Base-by-base conservation (phyloP, 1,140 invertebrate species). In the Tribolium castaneum region DNA sequence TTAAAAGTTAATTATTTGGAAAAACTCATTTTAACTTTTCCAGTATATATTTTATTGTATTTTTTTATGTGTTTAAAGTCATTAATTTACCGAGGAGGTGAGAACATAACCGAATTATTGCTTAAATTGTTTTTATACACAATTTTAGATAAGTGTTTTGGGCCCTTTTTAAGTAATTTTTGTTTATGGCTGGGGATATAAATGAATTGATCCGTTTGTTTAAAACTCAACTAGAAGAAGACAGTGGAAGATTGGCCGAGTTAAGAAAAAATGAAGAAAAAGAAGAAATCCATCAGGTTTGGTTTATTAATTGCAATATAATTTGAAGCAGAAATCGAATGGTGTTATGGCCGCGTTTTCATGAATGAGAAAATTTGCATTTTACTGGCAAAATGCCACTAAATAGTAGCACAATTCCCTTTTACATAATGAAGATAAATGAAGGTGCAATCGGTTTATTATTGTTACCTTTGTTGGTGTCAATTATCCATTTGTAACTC, bases 121-220 rank as follows among this genome's bases (percentile, higher is more conserved):
- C 1, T 30, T 30, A 30, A 4, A 30, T 30, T 19, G 16, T 19
- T 30, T 30, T 30, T 45, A 7, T 45, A 9, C 9, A 45, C n/a
- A 45, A 45, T 45, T 45, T 45, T 45, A 30, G 25, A 5, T 5
- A n/a, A n/a, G 39, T 45, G 39, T 45, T 45, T 9, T 5, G 39
- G 39, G 9, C 39, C 39, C 39, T n/a, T 45, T 45, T 45, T 4
- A n/a, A n/a, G 39, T 45, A 10, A 7, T 56, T 13, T 14, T 56
- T 16, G 6, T n/a, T 30, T n/a, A 81, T 81, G 74, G 70, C 75
- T 16, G 50, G 51, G 9, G 75, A 82, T 45, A 59, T 82, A 50
- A 51, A 49, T 54, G 30, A 80, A 66, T 73, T 82, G n/a, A 59
- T 78, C 16, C 70, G 80, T 70, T 6, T 34, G 6, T 78, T 80